Evolutionary conservation across 2,888 invertebrate species (phyloP).

Genomic region (Spodoptera littoralis): DNA sequence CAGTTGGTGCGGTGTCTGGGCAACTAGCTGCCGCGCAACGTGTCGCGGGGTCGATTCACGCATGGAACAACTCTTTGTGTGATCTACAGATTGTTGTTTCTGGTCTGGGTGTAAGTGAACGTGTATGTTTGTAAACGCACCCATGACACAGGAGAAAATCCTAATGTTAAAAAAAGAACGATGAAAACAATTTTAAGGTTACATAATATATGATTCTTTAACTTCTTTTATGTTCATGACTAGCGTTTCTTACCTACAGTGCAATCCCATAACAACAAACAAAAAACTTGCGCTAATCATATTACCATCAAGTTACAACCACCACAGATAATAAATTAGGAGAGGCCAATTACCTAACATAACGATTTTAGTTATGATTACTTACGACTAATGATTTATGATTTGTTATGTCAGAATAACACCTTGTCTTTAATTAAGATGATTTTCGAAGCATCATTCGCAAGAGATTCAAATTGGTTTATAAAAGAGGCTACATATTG

Average conservation of each 20-base stretch:
- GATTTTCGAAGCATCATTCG: slow-evolving; percentile 19
- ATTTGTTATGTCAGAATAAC: slow-evolving; percentile 32
- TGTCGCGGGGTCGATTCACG: no score
- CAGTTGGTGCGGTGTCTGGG: no score
- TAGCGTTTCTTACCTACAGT: neutral
- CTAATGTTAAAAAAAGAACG: no score
- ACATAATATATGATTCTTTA: no score
- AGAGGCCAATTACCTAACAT: slow-evolving; percentile 36
- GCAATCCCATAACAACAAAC: neutral
- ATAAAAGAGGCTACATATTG: slow-evolving; percentile 13
- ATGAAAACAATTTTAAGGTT: no score
- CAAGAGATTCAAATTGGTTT: slow-evolving; percentile 34
- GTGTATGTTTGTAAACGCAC: no score
- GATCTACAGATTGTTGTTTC: no score
- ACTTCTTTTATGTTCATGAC: no score
- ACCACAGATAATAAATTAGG: slow-evolving; percentile 25
- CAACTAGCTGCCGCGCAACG: no score
- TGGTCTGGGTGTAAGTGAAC: no score
- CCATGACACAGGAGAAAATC: no score
- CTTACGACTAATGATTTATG: slow-evolving; percentile 39
- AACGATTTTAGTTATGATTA: slow-evolving; percentile 42
- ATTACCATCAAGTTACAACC: slow-evolving; percentile 10
- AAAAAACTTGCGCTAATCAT: slow-evolving; percentile 12
- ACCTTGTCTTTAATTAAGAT: slow-evolving; percentile 31
- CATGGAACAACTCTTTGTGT: no score